Conservation (phyloP, 2,888 invertebrate genomes). For the Andrena praecox region DNA sequence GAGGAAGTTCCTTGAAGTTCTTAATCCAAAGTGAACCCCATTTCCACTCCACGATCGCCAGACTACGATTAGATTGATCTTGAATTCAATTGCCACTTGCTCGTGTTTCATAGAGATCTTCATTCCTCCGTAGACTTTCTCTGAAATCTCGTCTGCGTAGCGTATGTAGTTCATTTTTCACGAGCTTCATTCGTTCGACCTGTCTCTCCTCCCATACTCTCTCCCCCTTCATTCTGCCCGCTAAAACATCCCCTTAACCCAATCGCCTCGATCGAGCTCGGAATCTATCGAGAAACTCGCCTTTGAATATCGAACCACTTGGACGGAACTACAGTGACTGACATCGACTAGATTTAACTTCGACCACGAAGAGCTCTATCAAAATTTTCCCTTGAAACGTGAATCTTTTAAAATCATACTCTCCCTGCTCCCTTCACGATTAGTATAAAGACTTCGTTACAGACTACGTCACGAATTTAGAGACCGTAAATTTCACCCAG, state of each 20-base stretch:
- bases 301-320: too few relatives aligned
- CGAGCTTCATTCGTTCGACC: conserved; percentile 36
- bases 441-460: too few relatives aligned
- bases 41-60: conserved; percentile 31
- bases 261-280: conserved; percentile 31
- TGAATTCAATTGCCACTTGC: conserved; percentile 45
- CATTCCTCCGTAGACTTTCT: conserved; percentile 37
- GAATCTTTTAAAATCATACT: too few relatives aligned
- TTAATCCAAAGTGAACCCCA: neutral
- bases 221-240: conserved; percentile 5
- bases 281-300: neutral
- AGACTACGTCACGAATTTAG: too few relatives aligned
- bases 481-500: too few relatives aligned
- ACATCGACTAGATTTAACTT: too few relatives aligned
- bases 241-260: conserved; percentile 41
- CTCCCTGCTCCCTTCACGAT: too few relatives aligned
- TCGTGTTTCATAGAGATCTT: conserved; percentile 53
- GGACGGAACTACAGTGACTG: too few relatives aligned
- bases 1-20: neutral
- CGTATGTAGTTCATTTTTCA: conserved; percentile 38
- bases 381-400: too few relatives aligned
- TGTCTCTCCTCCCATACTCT: neutral
- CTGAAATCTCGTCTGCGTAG: conserved; percentile 30
- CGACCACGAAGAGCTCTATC: too few relatives aligned
- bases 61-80: conserved; percentile 28